Conservation (phyloP, 2,888 invertebrate species). For the Mimachlamys varia region DNA sequence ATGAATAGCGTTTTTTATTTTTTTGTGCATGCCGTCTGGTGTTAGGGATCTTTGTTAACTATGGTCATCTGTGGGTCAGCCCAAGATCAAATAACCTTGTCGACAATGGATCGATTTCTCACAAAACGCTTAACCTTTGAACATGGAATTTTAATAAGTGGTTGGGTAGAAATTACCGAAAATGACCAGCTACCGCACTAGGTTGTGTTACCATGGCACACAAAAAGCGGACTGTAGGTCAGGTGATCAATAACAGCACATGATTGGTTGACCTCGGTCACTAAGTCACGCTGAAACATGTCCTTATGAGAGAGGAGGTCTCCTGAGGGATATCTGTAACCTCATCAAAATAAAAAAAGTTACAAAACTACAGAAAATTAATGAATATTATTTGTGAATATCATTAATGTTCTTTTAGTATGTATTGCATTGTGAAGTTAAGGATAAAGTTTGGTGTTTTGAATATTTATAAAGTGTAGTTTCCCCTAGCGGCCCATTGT, state of each 20-base stretch:
- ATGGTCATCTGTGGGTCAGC: not conserved
- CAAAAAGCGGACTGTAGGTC: not conserved
- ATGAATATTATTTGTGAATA: not conserved
- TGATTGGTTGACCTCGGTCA: conserved; percentile 29
- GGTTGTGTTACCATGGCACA: conserved; percentile 36
- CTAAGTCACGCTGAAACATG: conserved; percentile 19
- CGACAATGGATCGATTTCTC: not conserved
- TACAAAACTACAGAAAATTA: not conserved
- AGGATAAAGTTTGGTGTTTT: not conserved
- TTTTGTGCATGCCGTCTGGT: not conserved
- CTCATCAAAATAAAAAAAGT: not conserved
- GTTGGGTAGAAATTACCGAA: not conserved
- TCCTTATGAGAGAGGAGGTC: not conserved
- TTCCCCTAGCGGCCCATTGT: not conserved
- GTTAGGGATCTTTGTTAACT: not conserved
- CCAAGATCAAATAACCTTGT: not conserved
- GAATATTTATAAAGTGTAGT: not conserved
- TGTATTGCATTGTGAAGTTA: not conserved
- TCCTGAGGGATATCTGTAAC: not conserved
- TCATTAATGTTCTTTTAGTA: not conserved
- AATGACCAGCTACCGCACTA: not conserved
- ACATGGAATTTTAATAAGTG: conserved; percentile 19
- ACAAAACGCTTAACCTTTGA: not conserved
- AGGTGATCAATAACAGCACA: not conserved
- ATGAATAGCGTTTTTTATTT: conserved; percentile 6